Percentiles rank a stretch among this genome's conserved stretches.
Evolutionary conservation across 2,888 invertebrate species (phyloP).

Genomic region (Alentia gelatinosa): DNA sequence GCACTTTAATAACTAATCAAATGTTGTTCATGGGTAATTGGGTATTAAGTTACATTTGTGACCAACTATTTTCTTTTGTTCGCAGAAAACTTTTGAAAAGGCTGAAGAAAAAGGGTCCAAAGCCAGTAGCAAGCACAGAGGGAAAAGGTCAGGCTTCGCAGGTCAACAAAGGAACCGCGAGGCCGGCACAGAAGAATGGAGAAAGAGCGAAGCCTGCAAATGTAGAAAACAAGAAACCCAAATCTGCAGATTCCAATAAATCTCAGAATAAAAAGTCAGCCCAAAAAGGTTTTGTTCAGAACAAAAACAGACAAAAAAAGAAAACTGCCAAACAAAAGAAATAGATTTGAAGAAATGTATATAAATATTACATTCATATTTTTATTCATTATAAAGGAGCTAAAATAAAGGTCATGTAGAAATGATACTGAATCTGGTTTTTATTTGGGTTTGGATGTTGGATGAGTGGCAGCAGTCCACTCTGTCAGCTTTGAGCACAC

Average conservation of each 20-base stretch:
- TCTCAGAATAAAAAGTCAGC: not conserved
- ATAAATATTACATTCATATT: not conserved
- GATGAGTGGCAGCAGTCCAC: too few species aligned
- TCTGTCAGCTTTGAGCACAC: too few species aligned
- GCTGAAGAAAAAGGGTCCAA: not conserved
- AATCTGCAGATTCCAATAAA: not conserved
- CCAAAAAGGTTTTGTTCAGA: not conserved
- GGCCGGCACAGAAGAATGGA: too few species aligned
- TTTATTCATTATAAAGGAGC: too few species aligned
- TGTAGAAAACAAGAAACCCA: not conserved
- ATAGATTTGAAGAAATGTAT: not conserved
- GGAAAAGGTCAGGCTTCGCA: not conserved
- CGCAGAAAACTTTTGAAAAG: not conserved
- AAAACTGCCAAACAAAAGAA: constrained; percentile 1
- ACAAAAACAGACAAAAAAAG: not conserved
- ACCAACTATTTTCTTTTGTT: not conserved
- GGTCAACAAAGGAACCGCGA: too few species aligned
- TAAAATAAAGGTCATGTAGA: too few species aligned
- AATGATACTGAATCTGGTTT: too few species aligned
- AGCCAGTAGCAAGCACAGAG: not conserved
- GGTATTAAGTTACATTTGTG: too few species aligned
- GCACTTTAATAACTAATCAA: too few species aligned
- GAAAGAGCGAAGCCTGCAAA: not conserved
- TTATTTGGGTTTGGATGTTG: too few species aligned
- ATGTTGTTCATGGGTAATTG: too few species aligned